phyloP scores from a whole-genome alignment of 30 jellyfish, hydroid and myxozoan species.

The Nemopilema nomurai region DNA sequence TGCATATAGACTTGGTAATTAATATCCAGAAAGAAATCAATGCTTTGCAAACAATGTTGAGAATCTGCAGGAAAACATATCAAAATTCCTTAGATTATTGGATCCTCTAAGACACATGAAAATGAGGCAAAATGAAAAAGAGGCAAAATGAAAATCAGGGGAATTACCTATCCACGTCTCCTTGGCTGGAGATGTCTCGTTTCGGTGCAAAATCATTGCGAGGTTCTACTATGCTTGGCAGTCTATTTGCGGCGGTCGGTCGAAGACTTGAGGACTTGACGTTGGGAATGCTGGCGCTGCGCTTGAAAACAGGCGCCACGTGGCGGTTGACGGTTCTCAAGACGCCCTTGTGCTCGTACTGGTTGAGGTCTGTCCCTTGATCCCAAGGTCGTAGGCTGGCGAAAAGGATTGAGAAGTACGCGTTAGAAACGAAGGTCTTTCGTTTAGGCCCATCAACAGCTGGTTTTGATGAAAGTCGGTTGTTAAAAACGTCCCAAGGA shows the following conservation, averaged over 20 bases:
- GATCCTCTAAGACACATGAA: background rate
- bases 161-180: background rate
- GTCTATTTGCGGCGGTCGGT: conserved; percentile 20
- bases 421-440: background rate
- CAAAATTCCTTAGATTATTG: background rate
- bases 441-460: too few species aligned
- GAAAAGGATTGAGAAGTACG: too few species aligned
- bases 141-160: background rate
- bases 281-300: conserved; percentile 76
- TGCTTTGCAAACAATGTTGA: background rate
- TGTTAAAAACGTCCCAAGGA: too few species aligned
- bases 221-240: conserved; percentile 94
- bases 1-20: too few species aligned
- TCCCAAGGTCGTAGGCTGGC: conserved; percentile 98
- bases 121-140: too few species aligned
- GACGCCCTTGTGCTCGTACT: conserved; percentile 85
- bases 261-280: conserved; percentile 25
- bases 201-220: conserved; percentile 32
- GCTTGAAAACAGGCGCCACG: conserved; percentile 77
- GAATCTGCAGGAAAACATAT: background rate
- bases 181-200: conserved; percentile 35
- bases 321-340: conserved; percentile 85
- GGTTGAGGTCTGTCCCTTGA: conserved; percentile 85
- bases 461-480: too few species aligned
- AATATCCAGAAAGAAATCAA: too few species aligned